These are phyloP conservation scores for Anarsia innoxiella DNA, from an alignment of 2,888 invertebrate species.

Conservation along the genomic window DNA sequence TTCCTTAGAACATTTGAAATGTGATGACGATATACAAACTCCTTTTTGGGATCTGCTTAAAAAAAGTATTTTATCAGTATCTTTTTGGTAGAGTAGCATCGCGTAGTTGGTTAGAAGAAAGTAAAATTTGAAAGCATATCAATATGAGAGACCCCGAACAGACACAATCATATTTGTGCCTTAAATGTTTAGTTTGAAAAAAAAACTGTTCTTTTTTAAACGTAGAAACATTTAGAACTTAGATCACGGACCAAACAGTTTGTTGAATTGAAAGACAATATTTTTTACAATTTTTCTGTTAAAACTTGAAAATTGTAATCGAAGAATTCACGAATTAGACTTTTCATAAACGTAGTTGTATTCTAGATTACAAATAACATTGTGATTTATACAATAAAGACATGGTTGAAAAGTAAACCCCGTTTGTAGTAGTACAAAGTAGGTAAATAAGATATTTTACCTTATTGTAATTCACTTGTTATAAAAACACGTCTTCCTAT, in stretches of 20 bases:
- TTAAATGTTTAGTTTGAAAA: conserved; percentile 46
- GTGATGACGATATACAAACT: conserved; percentile 29
- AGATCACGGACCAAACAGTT: conserved; percentile 64
- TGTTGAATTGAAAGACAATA: conserved; percentile 55
- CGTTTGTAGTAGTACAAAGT: conserved; percentile 66
- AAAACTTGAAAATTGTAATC: conserved; percentile 31
- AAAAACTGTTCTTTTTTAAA: conserved; percentile 32
- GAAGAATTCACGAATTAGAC: conserved; percentile 33
- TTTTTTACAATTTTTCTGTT: conserved; percentile 64
- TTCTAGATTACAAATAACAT: conserved; percentile 43
- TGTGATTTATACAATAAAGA: conserved; percentile 36
- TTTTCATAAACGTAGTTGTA: conserved; percentile 40
- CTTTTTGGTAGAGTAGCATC: conserved; percentile 38
- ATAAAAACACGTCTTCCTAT: conserved; percentile 55
- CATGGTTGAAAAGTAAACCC: conserved; percentile 40
- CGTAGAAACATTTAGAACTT: conserved; percentile 39
- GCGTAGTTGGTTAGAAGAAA: conserved; percentile 36
- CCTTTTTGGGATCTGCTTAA: conserved; percentile 33
- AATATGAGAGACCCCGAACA: conserved; percentile 38
- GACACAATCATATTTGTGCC: conserved; percentile 68
- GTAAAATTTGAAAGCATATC: conserved; percentile 49
- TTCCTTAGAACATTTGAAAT: conserved; percentile 25
- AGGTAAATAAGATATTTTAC: conserved; percentile 57
- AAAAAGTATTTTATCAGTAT: conserved; percentile 39
- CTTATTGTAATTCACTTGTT: conserved; percentile 30